Evolutionary conservation across 1,140 invertebrate species (phyloP).

Genomic region (Caenorhabditis brenneri): DNA sequence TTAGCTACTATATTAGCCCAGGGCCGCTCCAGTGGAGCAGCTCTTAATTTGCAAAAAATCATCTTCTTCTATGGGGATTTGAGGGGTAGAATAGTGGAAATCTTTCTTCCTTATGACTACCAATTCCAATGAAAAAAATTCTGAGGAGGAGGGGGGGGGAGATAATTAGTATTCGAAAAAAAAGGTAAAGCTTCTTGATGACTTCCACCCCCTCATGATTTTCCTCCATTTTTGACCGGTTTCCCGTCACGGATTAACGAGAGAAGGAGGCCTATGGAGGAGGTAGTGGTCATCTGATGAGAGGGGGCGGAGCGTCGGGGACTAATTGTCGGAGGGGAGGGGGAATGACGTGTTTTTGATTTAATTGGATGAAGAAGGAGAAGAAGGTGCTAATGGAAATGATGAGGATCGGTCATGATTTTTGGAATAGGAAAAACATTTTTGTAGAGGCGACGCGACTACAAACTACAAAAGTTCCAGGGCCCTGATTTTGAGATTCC

Average conservation of each 20-base stretch:
- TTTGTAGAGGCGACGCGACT: too few species aligned
- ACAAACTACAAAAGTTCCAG: too few species aligned
- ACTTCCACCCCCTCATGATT: too few species aligned
- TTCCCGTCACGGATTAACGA: background rate
- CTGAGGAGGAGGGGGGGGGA: background rate
- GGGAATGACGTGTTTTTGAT: background rate
- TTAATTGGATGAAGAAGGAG: background rate
- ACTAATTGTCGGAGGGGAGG: background rate
- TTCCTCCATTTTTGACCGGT: background rate
- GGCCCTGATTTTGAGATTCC: too few species aligned
- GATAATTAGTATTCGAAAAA: background rate
- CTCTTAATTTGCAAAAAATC: background rate
- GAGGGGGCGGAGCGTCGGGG: too few species aligned
- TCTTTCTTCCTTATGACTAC: background rate
- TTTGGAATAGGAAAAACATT: too few species aligned
- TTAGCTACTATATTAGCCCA: conserved; percentile 53
- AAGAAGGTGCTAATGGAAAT: background rate
- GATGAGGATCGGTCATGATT: too few species aligned
- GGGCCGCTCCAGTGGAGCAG: conserved; percentile 51
- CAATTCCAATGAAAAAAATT: background rate
- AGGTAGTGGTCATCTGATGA: background rate
- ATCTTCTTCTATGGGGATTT: too few species aligned
- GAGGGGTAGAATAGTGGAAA: background rate
- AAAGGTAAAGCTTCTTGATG: background rate
- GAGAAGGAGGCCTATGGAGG: too few species aligned